These are phyloP conservation scores for Crotalus horridus DNA, from an alignment of 2,113 vertebrate species.

Conservation along the genomic window DNA sequence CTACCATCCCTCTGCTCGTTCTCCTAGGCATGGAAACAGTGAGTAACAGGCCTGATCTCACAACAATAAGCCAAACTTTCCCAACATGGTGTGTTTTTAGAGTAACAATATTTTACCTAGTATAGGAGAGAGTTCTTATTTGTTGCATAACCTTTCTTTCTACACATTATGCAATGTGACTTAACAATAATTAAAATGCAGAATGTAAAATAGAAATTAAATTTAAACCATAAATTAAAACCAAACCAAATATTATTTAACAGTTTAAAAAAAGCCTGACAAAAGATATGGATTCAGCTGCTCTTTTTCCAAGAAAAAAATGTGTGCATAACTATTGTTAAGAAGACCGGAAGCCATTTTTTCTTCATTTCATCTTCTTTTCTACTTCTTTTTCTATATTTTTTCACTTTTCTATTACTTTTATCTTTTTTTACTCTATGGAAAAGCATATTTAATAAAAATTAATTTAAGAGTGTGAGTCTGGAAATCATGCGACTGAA, in stretches of 20 bases:
- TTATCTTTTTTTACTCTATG: background rate
- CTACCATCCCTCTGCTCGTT: conserved; percentile 91
- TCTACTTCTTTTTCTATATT: background rate
- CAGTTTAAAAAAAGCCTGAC: background rate
- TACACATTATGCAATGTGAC: background rate
- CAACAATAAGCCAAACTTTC: background rate
- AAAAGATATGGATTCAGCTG: background rate
- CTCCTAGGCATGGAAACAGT: conserved; percentile 91
- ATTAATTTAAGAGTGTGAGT: background rate
- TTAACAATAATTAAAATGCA: background rate
- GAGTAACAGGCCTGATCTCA: conserved; percentile 32
- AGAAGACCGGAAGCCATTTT: background rate
- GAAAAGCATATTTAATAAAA: background rate
- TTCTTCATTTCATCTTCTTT: background rate
- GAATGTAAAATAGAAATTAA: background rate
- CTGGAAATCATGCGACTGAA: background rate
- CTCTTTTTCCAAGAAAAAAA: background rate
- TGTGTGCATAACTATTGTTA: background rate
- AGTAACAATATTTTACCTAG: background rate
- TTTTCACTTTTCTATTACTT: background rate
- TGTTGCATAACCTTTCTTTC: background rate
- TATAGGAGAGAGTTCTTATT: background rate
- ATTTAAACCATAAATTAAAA: background rate
- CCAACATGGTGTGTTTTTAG: background rate
- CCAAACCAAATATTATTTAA: background rate